Evolutionary conservation across 2,888 invertebrate genomes (phyloP).

Genomic region (Hipparchia semele): DNA sequence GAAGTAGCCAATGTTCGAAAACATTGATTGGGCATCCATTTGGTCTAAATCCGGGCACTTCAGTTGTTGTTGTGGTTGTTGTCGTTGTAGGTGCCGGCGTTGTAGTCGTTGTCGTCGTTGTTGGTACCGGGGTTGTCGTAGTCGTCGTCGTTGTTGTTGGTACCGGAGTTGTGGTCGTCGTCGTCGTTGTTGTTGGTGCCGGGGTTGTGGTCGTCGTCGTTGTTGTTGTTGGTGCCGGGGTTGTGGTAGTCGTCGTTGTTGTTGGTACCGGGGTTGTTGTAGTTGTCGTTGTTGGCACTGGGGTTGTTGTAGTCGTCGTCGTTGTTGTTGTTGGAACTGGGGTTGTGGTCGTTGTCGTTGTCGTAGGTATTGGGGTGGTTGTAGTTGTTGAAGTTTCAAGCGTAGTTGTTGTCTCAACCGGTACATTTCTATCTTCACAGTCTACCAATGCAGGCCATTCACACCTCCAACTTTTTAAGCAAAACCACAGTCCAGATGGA

Average conservation of each 20-base stretch:
- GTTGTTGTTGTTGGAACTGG: not conserved
- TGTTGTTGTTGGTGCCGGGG: not conserved
- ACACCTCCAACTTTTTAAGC: conserved; percentile 79
- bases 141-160: conserved; percentile 34
- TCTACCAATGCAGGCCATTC: conserved; percentile 85
- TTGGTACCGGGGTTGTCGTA: not conserved
- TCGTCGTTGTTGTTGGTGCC: conserved; percentile 21
- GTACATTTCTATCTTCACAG: conserved; percentile 72
- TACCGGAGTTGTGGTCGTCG: conserved; percentile 35
- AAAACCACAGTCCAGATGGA: conserved; percentile 81
- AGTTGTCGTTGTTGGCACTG: not conserved
- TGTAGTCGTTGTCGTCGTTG: conserved; percentile 31
- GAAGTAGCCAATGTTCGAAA: conserved; percentile 62
- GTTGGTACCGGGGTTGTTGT: conserved; percentile 5
- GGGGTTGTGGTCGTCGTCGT: conserved; percentile 10
- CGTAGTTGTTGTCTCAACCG: conserved; percentile 33
- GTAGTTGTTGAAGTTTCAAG: conserved; percentile 32
- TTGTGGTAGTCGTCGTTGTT: conserved; percentile 6
- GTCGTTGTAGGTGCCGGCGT: conserved; percentile 29
- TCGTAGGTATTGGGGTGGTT: conserved; percentile 47
- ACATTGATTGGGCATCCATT: conserved; percentile 69
- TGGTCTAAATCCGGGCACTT: conserved; percentile 48
- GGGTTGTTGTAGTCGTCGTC: not conserved
- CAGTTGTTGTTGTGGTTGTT: conserved; percentile 14
- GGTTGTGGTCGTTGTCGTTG: conserved; percentile 48